Conservation (phyloP, 2,113 vertebrate species). For the mouse (Mus musculus) region DNA sequence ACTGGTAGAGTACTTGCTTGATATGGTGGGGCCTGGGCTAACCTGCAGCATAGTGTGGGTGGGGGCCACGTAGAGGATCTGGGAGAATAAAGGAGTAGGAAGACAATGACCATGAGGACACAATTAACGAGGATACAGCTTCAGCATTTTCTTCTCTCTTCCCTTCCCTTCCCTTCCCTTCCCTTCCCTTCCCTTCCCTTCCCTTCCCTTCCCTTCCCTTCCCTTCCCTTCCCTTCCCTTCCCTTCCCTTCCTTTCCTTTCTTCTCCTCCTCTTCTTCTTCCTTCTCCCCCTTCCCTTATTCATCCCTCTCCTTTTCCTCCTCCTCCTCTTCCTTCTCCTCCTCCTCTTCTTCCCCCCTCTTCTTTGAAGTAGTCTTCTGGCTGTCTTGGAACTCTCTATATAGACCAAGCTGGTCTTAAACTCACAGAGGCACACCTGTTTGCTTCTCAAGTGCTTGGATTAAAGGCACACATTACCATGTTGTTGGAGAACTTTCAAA, state of each 20-base stretch:
- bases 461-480: neutral
- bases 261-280: neutral
- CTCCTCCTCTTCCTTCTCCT: neutral
- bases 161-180: neutral
- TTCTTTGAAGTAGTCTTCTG: neutral
- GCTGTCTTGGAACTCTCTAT: neutral
- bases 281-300: neutral
- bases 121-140: neutral
- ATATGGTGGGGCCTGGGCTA: neutral
- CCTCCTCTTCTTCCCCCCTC: neutral
- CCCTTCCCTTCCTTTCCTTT: neutral
- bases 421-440: neutral
- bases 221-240: neutral
- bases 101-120: neutral
- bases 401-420: neutral
- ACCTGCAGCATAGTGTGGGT: too few species aligned
- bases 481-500: neutral
- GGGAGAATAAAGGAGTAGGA: neutral
- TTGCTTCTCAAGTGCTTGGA: neutral
- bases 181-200: neutral
- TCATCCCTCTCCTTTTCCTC: neutral
- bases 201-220: neutral
- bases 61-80: rapidly evolving
- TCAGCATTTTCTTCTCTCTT: neutral
- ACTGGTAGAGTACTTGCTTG: neutral